Percentiles rank a stretch among this genome's conserved stretches.
phyloP scores from a whole-genome alignment of 2,797 vertebrate genomes.

The Anguilla megastoma region DNA sequence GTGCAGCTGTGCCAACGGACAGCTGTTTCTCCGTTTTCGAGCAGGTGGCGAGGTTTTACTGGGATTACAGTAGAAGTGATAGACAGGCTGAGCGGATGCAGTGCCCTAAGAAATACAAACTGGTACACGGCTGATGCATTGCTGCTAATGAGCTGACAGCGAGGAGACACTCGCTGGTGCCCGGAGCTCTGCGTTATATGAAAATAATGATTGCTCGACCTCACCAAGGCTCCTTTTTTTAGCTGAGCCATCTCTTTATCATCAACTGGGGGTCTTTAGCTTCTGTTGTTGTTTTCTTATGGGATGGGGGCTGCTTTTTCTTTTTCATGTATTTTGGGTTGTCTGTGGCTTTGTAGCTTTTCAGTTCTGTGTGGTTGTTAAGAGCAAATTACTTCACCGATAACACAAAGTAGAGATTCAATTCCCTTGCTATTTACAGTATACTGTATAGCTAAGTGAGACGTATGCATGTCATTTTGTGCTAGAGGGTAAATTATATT shows the following conservation, averaged over 20 bases:
- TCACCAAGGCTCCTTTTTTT: not conserved
- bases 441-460: not conserved
- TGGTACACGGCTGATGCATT: slow-evolving; percentile 20
- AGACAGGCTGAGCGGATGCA: slow-evolving; percentile 71
- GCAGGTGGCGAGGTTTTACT: slow-evolving; percentile 75
- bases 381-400: not conserved
- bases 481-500: not conserved
- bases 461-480: not conserved
- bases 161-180: not conserved
- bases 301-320: not conserved
- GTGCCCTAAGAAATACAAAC: slow-evolving; percentile 60
- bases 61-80: slow-evolving; percentile 76
- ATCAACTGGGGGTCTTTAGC: not conserved
- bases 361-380: not conserved
- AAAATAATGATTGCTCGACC: not conserved
- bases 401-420: not conserved
- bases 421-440: not conserved
- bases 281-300: not conserved
- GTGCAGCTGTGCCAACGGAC: slow-evolving; percentile 61
- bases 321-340: too few relatives aligned
- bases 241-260: not conserved
- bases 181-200: not conserved
- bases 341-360: not conserved
- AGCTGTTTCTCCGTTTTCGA: slow-evolving; percentile 66
- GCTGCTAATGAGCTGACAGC: slow-evolving; percentile 5